Percentiles rank a stretch among this genome's conserved stretches.
Conservation (phyloP, 2,113 vertebrate genomes). For the Lycocorax pyrrhopterus region DNA sequence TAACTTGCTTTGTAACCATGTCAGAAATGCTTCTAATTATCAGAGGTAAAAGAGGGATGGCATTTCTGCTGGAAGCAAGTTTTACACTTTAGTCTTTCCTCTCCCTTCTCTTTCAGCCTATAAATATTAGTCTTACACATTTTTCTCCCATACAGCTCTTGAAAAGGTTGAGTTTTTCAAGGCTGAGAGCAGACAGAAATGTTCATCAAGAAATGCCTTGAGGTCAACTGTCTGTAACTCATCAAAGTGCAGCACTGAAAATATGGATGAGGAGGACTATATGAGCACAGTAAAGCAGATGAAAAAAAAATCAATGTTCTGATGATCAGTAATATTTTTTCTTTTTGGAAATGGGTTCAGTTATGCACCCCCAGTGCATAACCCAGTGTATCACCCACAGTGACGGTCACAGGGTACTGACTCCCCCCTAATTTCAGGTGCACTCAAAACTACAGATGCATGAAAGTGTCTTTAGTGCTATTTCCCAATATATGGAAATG, state of each 20-base stretch:
- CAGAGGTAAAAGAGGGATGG: constrained; percentile 26
- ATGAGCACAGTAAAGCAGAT: not conserved
- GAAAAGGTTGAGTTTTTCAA: constrained; percentile 54
- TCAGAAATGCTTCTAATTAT: constrained; percentile 54
- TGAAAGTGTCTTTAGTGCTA: not conserved
- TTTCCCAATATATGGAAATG: not conserved
- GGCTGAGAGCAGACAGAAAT: constrained; percentile 41
- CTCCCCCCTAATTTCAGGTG: not conserved
- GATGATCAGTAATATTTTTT: not conserved
- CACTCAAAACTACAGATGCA: not conserved
- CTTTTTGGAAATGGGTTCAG: not conserved
- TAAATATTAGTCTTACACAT: constrained; percentile 49
- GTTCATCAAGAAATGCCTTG: constrained; percentile 53
- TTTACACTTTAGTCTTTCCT: constrained; percentile 42
- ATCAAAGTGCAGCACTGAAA: not conserved
- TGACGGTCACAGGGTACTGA: not conserved
- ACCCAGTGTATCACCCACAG: not conserved
- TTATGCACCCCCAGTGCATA: not conserved
- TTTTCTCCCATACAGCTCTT: constrained; percentile 1
- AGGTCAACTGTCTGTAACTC: constrained; percentile 18
- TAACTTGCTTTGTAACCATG: not conserved
- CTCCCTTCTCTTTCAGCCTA: not conserved
- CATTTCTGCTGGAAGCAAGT: constrained; percentile 53
- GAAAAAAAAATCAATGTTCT: not conserved
- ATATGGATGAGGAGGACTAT: not conserved